Conservation (phyloP, 2,888 invertebrate genomes). For the Stegophylla sp. region DNA sequence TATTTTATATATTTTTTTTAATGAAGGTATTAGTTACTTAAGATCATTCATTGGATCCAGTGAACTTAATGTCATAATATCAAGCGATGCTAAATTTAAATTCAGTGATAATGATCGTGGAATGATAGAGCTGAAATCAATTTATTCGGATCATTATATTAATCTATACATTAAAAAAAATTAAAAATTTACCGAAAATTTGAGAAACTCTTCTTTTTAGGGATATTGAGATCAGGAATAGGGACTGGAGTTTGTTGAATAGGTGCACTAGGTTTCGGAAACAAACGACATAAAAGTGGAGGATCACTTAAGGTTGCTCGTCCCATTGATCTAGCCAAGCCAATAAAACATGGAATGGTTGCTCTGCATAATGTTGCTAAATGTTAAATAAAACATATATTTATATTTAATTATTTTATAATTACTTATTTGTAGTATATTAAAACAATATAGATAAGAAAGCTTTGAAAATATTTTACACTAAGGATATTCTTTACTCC, state of each 20-base stretch:
- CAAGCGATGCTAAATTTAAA: slow-evolving; percentile 70
- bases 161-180: neutral
- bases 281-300: slow-evolving; percentile 82
- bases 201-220: slow-evolving; percentile 65
- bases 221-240: slow-evolving; percentile 62
- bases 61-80: slow-evolving; percentile 63
- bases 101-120: slow-evolving; percentile 89
- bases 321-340: slow-evolving; percentile 89
- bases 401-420: neutral
- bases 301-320: slow-evolving; percentile 80
- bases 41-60: slow-evolving; percentile 63
- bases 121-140: slow-evolving; percentile 77
- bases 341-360: slow-evolving; percentile 85
- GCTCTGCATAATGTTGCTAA: slow-evolving; percentile 82
- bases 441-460: neutral
- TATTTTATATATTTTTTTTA: neutral
- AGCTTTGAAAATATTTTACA: no score
- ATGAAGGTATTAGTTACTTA: slow-evolving; percentile 61
- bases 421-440: neutral
- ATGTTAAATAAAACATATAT: slow-evolving; percentile 24
- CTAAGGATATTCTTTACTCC: no score
- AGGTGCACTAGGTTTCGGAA: slow-evolving; percentile 79
- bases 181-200: slow-evolving; percentile 63
- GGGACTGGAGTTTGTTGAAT: slow-evolving; percentile 66
- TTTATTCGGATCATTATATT: neutral